phyloP scores from a whole-genome alignment of 1,140 invertebrate species.

The Chironomus striatipennis region DNA sequence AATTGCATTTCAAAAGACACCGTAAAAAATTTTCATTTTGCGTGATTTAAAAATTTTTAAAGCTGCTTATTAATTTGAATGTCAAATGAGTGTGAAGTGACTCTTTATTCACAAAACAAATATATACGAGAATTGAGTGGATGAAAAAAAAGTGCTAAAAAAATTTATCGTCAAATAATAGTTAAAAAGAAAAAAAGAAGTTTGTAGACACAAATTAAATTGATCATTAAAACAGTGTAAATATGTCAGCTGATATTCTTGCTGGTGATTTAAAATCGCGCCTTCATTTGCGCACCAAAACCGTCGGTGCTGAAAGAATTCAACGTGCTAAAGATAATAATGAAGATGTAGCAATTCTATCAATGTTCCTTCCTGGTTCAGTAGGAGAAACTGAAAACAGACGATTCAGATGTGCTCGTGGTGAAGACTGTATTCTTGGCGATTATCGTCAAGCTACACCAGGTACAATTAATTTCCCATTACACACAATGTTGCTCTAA shows the following conservation, averaged over 20 bases:
- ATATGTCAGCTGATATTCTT: constrained; percentile 65
- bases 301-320: constrained; percentile 64
- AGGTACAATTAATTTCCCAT: constrained; percentile 47
- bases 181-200: not conserved
- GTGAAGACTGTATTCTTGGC: constrained; percentile 62
- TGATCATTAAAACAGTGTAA: constrained; percentile 26
- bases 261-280: constrained; percentile 65
- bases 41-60: too few species aligned
- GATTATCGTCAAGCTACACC: constrained; percentile 63
- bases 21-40: too few species aligned
- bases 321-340: constrained; percentile 65
- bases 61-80: too few species aligned
- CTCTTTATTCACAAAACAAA: not conserved
- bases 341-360: constrained; percentile 75
- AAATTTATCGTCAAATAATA: not conserved
- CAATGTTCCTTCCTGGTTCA: constrained; percentile 65
- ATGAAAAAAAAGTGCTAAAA: not conserved
- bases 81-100: too few species aligned
- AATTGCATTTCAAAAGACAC: too few species aligned
- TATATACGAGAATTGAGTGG: not conserved
- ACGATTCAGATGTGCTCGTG: constrained; percentile 64
- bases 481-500: too few species aligned
- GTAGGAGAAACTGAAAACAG: constrained; percentile 58
- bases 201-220: not conserved
- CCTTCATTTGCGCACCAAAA: constrained; percentile 63